Evolutionary conservation across 2,797 vertebrate genomes (phyloP), one percentile per base, ranked within the genome.

Genomic region (Melanotaenia trifasciata): DNA sequence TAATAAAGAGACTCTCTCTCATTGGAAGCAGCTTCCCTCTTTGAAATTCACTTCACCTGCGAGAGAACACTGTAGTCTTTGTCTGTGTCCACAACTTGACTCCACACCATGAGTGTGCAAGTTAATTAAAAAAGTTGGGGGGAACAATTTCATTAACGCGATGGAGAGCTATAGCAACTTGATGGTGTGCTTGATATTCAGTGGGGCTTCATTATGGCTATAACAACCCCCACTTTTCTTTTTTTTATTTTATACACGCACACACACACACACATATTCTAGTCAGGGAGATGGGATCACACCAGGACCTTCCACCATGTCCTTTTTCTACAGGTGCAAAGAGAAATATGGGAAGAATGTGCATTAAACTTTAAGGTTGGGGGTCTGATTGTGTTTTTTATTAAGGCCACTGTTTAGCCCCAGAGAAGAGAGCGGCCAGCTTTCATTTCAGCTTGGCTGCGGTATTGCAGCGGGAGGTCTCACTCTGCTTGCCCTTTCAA

Each of bases 341-440:
- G 70, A 89, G 82, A 93, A 93, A 94, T 94, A 94, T 94, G 92
- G 89, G 87, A 87, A 89, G 87, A 94, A 85, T 93, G 90, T 87
- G 87, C 94, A 95, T 95, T 94, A 95, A 95, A 94, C 83, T 95
- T 95, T 94, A 89, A 91, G 90, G 89, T 86, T 88, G 85, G 90
- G 87, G 90, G 91, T 92, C 89, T 92, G 92, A 93, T 93, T 94
- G 94, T 92, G 87, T 93, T 92, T 94, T 90, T 94, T 94, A 94
- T 94, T 93, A 94, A 94, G 92, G 86, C 85, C 57, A 72, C 89
- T 89, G 87, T 94, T 94, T 93, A 90, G 94, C 94, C 94, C 84
- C 80, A 8, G 93, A 94, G 94, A 93, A 94, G 92, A 93, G 91
- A 88, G 85, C 57, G 78, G 83, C 89, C 64, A 81, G 88, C 92